Evolutionary conservation across 2,113 vertebrate species (phyloP).

Genomic region (Anarhynchus alexandrinus): DNA sequence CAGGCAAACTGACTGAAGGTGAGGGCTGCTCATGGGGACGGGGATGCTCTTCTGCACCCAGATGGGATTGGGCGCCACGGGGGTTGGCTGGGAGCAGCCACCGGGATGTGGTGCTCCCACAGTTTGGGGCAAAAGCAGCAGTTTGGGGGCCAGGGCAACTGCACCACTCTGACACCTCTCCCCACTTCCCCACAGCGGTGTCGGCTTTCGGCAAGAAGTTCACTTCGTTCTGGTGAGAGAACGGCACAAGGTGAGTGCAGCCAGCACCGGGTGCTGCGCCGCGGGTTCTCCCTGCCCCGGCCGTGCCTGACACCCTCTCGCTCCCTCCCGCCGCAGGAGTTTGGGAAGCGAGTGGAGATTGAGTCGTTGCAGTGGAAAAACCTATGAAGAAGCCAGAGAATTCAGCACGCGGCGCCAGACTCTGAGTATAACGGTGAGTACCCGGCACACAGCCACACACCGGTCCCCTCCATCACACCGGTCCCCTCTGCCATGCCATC

Average conservation of each 20-base stretch:
- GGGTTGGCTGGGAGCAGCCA: neutral
- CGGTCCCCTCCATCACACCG: neutral
- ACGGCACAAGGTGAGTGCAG: constrained; percentile 78
- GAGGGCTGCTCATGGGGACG: neutral
- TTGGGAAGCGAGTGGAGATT: constrained; percentile 69
- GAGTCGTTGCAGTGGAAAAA: constrained; percentile 86
- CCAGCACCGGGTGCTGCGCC: fast-evolving
- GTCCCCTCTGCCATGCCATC: fast-evolving
- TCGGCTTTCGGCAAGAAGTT: constrained; percentile 98
- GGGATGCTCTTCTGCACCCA: neutral
- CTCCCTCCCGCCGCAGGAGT: constrained; percentile 32
- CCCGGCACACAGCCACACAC: neutral
- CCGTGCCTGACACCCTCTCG: fast-evolving
- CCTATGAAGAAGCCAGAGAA: constrained; percentile 84
- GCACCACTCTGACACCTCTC: neutral
- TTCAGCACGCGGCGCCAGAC: constrained; percentile 74
- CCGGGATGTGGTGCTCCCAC: neutral
- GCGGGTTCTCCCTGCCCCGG: fast-evolving
- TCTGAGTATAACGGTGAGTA: constrained; percentile 88
- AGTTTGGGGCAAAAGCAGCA: neutral
- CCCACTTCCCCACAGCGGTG: constrained; percentile 71
- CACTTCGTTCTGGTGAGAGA: constrained; percentile 96
- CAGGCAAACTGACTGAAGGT: constrained; percentile 98
- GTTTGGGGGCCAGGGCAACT: fast-evolving
- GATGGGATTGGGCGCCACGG: fast-evolving